Evolutionary conservation across 1,140 invertebrate genomes (phyloP).

Genomic region (Apis dorsata): DNA sequence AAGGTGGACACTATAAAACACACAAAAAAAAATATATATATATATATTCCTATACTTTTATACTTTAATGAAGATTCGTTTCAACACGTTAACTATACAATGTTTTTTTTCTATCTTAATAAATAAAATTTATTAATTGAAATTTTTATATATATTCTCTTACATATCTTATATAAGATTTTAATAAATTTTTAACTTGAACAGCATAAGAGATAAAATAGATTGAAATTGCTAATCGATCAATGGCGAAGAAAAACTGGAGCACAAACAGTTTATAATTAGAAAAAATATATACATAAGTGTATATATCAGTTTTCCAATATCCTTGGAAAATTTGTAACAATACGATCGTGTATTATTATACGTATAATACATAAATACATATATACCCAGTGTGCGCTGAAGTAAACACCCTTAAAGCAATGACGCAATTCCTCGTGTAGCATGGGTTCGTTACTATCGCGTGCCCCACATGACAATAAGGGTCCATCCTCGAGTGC

Average conservation of each 20-base stretch:
- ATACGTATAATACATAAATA: not conserved
- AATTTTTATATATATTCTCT: no score
- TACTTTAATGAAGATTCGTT: no score
- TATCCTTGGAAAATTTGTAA: not conserved
- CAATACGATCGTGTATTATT: no score
- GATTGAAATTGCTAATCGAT: not conserved
- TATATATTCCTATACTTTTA: not conserved
- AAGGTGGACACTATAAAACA: conserved; percentile 88
- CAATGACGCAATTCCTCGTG: conserved; percentile 83
- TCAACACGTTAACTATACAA: no score
- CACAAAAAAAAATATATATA: conserved; percentile 10
- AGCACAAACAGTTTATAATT: not conserved
- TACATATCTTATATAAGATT: no score
- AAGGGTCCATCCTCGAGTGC: conserved; percentile 83
- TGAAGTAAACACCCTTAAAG: conserved; percentile 89
- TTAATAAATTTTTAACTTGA: not conserved
- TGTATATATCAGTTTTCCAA: not conserved
- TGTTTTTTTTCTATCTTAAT: no score
- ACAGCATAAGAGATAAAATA: not conserved
- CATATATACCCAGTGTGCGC: conserved; percentile 87
- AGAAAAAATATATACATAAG: not conserved
- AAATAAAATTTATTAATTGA: no score
- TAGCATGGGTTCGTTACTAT: conserved; percentile 78
- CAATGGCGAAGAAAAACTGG: not conserved
- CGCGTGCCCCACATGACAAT: conserved; percentile 81